Evolutionary conservation across 2,113 vertebrate genomes (phyloP).

Genomic region (Atractosteus spatula): DNA sequence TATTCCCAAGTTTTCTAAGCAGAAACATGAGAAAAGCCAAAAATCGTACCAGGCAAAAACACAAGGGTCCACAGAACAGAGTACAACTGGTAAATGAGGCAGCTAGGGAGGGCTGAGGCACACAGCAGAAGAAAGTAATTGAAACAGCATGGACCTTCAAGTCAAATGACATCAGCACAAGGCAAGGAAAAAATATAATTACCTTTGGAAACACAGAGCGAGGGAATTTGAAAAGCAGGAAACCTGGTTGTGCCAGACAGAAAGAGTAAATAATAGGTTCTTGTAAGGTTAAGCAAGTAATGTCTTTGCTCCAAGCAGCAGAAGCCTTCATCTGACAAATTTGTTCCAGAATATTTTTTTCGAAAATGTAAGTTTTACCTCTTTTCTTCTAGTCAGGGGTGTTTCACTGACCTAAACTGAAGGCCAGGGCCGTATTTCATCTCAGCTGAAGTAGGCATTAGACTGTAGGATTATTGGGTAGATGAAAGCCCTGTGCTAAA

Average conservation of each 20-base stretch:
- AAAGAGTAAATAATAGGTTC: neutral
- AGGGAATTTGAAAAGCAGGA: neutral
- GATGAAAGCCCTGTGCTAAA: too few relatives aligned
- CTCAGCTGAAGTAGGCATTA: too few relatives aligned
- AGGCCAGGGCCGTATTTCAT: too few relatives aligned
- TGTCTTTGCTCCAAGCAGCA: neutral
- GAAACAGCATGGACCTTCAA: conserved; percentile 7
- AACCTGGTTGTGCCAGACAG: neutral
- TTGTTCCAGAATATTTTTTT: neutral
- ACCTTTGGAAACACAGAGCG: conserved; percentile 4
- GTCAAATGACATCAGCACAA: conserved; percentile 1
- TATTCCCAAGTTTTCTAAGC: too few relatives aligned
- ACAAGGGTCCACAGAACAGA: neutral
- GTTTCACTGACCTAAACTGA: too few relatives aligned
- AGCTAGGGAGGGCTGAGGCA: neutral
- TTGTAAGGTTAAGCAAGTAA: neutral
- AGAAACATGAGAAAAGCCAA: neutral
- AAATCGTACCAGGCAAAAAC: neutral
- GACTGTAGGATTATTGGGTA: too few relatives aligned
- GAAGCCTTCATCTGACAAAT: neutral
- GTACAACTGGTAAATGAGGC: neutral
- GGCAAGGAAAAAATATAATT: neutral
- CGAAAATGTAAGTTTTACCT: too few relatives aligned
- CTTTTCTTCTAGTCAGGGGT: too few relatives aligned
- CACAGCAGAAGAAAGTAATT: neutral